phyloP scores from a whole-genome alignment of 2,888 invertebrate species.

The Blomia tropicalis region DNA sequence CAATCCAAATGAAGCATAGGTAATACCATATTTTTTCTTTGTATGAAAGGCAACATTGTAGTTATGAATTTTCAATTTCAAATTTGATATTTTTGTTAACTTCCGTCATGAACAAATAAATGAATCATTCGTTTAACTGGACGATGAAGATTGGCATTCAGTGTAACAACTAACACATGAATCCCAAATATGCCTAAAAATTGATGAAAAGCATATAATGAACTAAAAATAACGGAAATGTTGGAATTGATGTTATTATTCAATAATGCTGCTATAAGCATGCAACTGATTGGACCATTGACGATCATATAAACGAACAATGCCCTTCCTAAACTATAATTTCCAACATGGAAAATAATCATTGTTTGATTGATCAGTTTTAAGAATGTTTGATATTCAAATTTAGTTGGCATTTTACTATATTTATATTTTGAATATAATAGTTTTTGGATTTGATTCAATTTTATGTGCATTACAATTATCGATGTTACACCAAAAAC shows the following conservation, averaged over 20 bases:
- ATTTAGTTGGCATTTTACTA: no score
- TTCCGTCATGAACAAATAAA: background rate
- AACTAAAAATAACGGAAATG: background rate
- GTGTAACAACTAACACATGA: background rate
- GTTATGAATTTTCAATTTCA: background rate
- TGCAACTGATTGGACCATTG: background rate
- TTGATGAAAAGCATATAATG: background rate
- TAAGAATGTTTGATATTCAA: no score
- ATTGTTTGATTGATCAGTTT: no score
- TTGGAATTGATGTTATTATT: background rate
- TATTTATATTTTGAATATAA: no score
- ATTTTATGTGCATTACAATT: no score
- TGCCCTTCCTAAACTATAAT: no score
- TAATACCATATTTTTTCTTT: conserved; percentile 2
- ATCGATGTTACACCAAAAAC: no score
- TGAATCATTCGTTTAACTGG: background rate
- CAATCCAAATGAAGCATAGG: background rate
- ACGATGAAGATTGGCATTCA: background rate
- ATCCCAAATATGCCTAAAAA: background rate
- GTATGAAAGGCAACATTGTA: background rate
- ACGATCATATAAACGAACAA: background rate
- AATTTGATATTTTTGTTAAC: no score
- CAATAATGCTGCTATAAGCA: background rate
- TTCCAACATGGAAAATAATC: no score
- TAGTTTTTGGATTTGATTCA: no score